Percentiles rank a stretch among this genome's conserved stretches.
Conservation (phyloP, 2,888 invertebrate species). For the Sinhomidia bicolor region DNA sequence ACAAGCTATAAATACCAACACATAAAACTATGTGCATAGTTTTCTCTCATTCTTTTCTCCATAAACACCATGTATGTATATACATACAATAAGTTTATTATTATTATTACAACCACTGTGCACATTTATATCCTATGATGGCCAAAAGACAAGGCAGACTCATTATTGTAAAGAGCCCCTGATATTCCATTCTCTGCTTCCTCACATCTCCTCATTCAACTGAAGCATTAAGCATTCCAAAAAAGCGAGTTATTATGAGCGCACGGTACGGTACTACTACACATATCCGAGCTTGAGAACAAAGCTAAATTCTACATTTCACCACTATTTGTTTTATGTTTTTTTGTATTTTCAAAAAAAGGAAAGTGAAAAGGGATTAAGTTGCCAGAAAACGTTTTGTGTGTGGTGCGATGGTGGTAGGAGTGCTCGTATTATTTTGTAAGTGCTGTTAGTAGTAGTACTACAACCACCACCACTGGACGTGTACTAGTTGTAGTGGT, state of each 20-base stretch:
- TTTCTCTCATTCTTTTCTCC: not conserved
- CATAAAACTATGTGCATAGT: not conserved
- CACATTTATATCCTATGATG: too few species aligned
- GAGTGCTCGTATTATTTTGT: not conserved
- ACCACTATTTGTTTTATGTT: not conserved
- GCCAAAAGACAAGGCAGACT: not conserved
- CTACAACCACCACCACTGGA: too few species aligned
- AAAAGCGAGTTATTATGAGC: not conserved
- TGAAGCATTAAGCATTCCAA: conserved; percentile 1
- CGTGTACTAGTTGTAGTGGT: not conserved
- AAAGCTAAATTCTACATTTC: conserved; percentile 28
- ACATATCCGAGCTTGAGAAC: not conserved
- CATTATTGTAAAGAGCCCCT: not conserved
- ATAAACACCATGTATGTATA: not conserved
- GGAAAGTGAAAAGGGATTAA: conserved; percentile 47
- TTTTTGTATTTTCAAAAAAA: not conserved
- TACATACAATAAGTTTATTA: not conserved
- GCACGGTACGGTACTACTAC: not conserved
- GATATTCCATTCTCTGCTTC: not conserved
- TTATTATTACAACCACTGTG: too few species aligned
- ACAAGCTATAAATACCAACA: too few species aligned
- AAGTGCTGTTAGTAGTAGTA: not conserved
- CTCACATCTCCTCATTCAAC: not conserved
- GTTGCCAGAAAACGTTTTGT: conserved; percentile 32
- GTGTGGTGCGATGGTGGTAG: not conserved